phyloP scores from a whole-genome alignment of 2,797 vertebrate species.

The Sebastes vulpes region DNA sequence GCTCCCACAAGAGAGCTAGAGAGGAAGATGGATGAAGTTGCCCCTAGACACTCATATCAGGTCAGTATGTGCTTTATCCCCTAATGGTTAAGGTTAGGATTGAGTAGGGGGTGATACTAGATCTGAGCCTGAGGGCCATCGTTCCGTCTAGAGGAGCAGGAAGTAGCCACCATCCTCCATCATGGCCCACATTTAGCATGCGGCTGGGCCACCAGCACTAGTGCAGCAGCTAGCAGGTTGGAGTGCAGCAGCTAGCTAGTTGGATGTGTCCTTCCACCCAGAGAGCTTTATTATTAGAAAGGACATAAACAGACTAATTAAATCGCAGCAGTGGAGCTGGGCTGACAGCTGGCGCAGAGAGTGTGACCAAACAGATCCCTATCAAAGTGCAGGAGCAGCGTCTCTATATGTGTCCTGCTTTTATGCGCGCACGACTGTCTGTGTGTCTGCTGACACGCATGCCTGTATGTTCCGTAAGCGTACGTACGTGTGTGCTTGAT shows the following conservation, averaged over 20 bases:
- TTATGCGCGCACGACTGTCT: slow-evolving; percentile 26
- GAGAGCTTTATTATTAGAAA: slow-evolving; percentile 99
- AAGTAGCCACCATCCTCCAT: slow-evolving; percentile 88
- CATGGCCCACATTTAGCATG: slow-evolving; percentile 92
- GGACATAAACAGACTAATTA: slow-evolving; percentile 99
- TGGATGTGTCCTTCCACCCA: slow-evolving; percentile 98
- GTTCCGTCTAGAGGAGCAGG: slow-evolving; percentile 77
- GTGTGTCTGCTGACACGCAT: slow-evolving; percentile 24
- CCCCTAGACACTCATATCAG: slow-evolving; percentile 86
- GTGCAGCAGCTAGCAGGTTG: slow-evolving; percentile 80
- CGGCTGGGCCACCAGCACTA: slow-evolving; percentile 86
- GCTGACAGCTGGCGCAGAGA: slow-evolving; percentile 99
- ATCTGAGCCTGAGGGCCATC: slow-evolving; percentile 79
- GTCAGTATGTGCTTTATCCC: slow-evolving; percentile 86
- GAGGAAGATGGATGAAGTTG: slow-evolving; percentile 85
- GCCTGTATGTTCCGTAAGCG: slow-evolving; percentile 1
- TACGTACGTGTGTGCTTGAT: neutral
- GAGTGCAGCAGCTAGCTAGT: slow-evolving; percentile 80
- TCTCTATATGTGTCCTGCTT: slow-evolving; percentile 52
- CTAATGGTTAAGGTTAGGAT: slow-evolving; percentile 87
- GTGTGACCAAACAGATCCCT: slow-evolving; percentile 99
- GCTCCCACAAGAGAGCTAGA: slow-evolving; percentile 81
- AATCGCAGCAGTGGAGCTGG: slow-evolving; percentile 99
- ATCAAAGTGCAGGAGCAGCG: slow-evolving; percentile 95
- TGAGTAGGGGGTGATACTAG: slow-evolving; percentile 80